Evolutionary conservation across 2,888 invertebrate genomes (phyloP), one percentile per base, ranked within the genome.

Genomic region (Nematopogon swammerdamellus): DNA sequence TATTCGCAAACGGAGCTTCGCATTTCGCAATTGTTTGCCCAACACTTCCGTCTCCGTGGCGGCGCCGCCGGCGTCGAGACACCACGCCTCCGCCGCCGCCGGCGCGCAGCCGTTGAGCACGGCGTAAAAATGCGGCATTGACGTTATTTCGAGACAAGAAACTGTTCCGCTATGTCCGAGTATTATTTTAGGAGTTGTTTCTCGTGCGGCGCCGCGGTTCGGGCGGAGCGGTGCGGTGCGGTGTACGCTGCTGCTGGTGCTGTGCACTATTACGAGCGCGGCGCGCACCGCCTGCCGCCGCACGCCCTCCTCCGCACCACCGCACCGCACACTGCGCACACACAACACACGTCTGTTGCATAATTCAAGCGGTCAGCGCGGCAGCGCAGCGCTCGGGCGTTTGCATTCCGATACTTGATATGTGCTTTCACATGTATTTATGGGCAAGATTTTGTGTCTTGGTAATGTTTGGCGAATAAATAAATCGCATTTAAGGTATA

Each of bases 371-470:
- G 67, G 74, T 36, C 36, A 36, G 36, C 25, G 25, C 25, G 25
- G 25, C 25, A 25, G 25, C 25, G 25, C 36, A 36, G 71, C 70
- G 70, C 65, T 64, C 69, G 67, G 72, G 72, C 68, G 76, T 77
- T 75, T 76, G 77, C 77, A 76, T 77, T 76, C 75, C 73, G 74
- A 76, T 77, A 77, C 76, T 74, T 75, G 76, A 77, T 76, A 76
- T 76, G 77, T 76, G 76, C 73, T 76, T 74, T 73, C 75, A 75
- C 74, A 77, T 79, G 76, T 79, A 77, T 79, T 77, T 79, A 79
- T 77, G 77, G 75, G 74, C 77, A 70, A 74, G 77, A 77, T 77
- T 79, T 77, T 75, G 77, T 79, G 77, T 76, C 74, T 70, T 68
- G 72, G 75, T 75, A 75, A 77, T 77, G 76, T 77, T 75, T 72